Base-by-base conservation (phyloP, 92 coral and sea anemone species). In the Plumapathes pennacea region DNA sequence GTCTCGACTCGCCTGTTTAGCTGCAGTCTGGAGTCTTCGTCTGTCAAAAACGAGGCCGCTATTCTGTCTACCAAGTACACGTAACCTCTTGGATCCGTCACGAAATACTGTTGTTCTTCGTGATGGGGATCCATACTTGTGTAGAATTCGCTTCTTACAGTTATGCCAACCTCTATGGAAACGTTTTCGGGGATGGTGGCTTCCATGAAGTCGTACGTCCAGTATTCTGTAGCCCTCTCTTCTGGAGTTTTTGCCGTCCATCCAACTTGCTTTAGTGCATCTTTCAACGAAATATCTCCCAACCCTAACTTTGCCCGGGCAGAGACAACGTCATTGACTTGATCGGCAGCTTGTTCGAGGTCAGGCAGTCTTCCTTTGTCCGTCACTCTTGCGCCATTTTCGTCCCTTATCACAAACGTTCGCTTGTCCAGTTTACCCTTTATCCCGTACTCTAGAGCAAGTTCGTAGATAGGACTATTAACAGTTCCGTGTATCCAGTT, bases 401-500 rank as follows among this genome's bases (percentile, higher is more conserved):
- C 65, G 29, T 82, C 57, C 7, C 89, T 41, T 23, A 82, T 58
- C 30, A 82, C 46, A 33, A 47, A 69, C 3, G 50, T 38, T 0
- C 60, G 50, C 0, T 7, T 37, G 6, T 58, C 72, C 8, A 60
- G 40, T 19, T 53, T 69, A 0, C 89, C 89, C 40, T 54, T 45
- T 7, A 82, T 41, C 9, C 64, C 77, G 25, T 61, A 82, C 29
- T 74, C 62, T 46, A 46, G 53, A 18, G 83, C 89, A 1, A 82
- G 67, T 6, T 42, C 66, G 29, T 67, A 60, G 18, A 82, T 44
- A 3, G 89, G 89, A 22, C 75, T 82, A 30, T 68, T 63, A 27
- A 67, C 62, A 0, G 51, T 36, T 54, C 72, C 80, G 37, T 85
- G 91, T 2, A 81, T 73, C 75, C 86, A 81, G 42, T 79, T 79